Evolutionary conservation across 2,797 vertebrate species (phyloP).

Genomic region (Gallinago nigripennis): DNA sequence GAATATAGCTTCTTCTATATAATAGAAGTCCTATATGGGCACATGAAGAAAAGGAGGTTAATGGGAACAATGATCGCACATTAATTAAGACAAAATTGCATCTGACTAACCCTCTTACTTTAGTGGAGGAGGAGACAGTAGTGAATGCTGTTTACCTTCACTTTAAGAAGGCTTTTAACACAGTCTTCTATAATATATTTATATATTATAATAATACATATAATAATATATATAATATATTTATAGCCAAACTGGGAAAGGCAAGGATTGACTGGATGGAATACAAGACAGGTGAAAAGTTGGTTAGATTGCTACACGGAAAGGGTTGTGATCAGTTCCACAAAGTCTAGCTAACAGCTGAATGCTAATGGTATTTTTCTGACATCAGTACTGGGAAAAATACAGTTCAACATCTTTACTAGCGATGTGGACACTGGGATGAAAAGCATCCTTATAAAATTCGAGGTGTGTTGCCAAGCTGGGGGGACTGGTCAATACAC

Average conservation of each 20-base stretch:
- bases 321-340: background rate
- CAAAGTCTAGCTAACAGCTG: background rate
- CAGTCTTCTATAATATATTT: background rate
- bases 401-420: background rate
- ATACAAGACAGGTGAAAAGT: background rate
- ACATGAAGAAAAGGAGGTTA: background rate
- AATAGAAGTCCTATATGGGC: background rate
- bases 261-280: background rate
- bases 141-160: background rate
- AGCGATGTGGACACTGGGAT: background rate
- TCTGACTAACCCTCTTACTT: background rate
- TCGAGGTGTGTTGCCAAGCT: background rate
- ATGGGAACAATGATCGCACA: background rate
- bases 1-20: no score
- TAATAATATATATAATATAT: no score
- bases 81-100: background rate
- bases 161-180: background rate
- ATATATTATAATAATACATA: no score
- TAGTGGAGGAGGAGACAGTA: background rate
- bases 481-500: background rate
- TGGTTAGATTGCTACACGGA: background rate
- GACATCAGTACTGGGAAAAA: background rate
- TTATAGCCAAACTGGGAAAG: background rate
- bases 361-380: background rate
- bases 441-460: background rate